Evolutionary conservation across 2,888 invertebrate genomes (phyloP).

Genomic region (Agrilus biguttatus): DNA sequence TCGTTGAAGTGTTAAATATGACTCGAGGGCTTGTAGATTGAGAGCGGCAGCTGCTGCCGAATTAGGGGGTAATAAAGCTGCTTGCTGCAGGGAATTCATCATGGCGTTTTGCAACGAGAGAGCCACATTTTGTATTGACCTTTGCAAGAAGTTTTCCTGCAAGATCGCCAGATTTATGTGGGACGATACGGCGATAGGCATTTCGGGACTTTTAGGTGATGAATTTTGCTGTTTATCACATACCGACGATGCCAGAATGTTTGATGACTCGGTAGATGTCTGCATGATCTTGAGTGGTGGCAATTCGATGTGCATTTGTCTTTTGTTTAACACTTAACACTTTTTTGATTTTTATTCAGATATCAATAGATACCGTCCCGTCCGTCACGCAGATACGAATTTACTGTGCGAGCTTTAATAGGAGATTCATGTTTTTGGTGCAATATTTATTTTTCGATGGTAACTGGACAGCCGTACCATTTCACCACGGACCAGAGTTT

Average conservation of each 20-base stretch:
- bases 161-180: slow-evolving; percentile 34
- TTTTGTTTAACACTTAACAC: not conserved
- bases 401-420: not conserved
- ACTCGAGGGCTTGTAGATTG: slow-evolving; percentile 74
- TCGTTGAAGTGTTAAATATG: slow-evolving; percentile 70
- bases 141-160: slow-evolving; percentile 46
- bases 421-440: not conserved
- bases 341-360: not conserved
- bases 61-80: slow-evolving; percentile 65
- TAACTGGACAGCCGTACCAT: not conserved
- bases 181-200: slow-evolving; percentile 24
- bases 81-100: slow-evolving; percentile 72
- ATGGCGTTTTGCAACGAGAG: slow-evolving; percentile 72
- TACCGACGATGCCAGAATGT: not conserved
- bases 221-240: slow-evolving; percentile 10
- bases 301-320: slow-evolving; percentile 1
- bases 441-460: not conserved
- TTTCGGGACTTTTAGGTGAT: slow-evolving; percentile 11
- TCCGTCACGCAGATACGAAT: not conserved
- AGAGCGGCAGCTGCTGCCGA: slow-evolving; percentile 74
- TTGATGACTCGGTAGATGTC: slow-evolving; percentile 10
- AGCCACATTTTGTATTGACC: slow-evolving; percentile 55
- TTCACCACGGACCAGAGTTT: not conserved
- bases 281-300: slow-evolving; percentile 9
- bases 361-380: too few species aligned